Percentiles rank a stretch among this genome's conserved stretches.
phyloP scores from a whole-genome alignment of 1,140 invertebrate genomes.

The Zaprionus taronus region DNA sequence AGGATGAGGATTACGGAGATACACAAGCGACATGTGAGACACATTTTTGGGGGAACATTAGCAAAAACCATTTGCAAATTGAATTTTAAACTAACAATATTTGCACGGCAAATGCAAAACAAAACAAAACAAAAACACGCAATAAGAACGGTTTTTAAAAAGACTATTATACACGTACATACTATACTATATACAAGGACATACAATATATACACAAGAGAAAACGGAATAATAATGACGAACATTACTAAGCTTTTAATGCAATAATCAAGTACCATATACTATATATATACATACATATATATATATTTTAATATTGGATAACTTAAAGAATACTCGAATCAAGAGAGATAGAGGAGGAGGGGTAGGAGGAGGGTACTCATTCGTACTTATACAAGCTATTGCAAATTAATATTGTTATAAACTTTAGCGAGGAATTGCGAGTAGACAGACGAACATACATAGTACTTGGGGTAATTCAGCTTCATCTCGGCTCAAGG shows the following conservation, averaged over 20 bases:
- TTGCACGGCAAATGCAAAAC: conserved; percentile 71
- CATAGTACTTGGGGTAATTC: conserved; percentile 46
- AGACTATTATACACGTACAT: conserved; percentile 71
- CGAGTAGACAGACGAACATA: conserved; percentile 18
- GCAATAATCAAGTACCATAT: conserved; percentile 77
- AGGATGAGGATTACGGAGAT: conserved; percentile 14
- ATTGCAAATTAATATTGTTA: conserved; percentile 45
- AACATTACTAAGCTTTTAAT: conserved; percentile 79
- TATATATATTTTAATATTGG: conserved; percentile 72
- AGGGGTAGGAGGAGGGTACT: background rate
- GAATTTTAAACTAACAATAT: conserved; percentile 78
- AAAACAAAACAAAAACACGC: conserved; percentile 49
- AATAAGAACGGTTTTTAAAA: conserved; percentile 80
- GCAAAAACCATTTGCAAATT: conserved; percentile 74
- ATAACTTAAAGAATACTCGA: conserved; percentile 42
- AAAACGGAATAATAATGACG: conserved; percentile 42
- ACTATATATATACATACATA: conserved; percentile 37
- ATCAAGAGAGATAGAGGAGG: conserved; percentile 5
- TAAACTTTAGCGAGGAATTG: conserved; percentile 33
- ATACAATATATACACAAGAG: conserved; percentile 27
- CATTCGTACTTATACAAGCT: conserved; percentile 31
- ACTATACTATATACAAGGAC: conserved; percentile 50
- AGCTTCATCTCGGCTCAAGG: conserved; percentile 38
- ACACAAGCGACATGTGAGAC: conserved; percentile 78
- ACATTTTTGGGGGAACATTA: conserved; percentile 81